Conservation (phyloP, 2,113 vertebrate species). For the Bufo gargarizans region DNA sequence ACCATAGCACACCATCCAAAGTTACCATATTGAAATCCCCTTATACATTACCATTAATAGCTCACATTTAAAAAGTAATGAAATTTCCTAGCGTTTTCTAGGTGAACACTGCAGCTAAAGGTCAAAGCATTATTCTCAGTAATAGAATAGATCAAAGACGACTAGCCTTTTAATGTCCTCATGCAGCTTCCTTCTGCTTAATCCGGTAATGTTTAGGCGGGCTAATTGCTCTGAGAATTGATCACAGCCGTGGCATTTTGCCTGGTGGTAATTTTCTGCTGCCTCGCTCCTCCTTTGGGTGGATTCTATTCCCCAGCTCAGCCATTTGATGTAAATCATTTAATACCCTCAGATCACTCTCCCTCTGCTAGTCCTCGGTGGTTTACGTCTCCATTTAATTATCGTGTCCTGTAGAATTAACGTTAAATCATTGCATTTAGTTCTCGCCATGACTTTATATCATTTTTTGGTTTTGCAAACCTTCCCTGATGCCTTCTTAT, state of each 20-base stretch:
- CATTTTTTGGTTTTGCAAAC: not conserved
- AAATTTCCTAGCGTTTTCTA: not conserved
- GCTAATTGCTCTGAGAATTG: conserved; percentile 43
- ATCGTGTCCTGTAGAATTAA: conserved; percentile 52
- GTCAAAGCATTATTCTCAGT: conserved; percentile 13
- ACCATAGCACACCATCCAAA: no score
- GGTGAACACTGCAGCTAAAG: not conserved
- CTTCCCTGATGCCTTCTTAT: conserved; percentile 34
- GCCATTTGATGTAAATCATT: conserved; percentile 55
- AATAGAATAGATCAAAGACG: not conserved
- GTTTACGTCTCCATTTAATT: conserved; percentile 50
- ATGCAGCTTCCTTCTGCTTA: not conserved
- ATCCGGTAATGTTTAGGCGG: conserved; percentile 17
- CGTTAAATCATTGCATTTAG: conserved; percentile 22
- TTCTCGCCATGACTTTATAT: conserved; percentile 22
- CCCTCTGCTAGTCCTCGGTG: conserved; percentile 37
- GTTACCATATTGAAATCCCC: not conserved
- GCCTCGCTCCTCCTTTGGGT: conserved; percentile 25
- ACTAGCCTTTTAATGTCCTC: not conserved
- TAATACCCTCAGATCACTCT: conserved; percentile 40
- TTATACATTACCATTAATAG: not conserved
- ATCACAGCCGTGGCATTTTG: conserved; percentile 52
- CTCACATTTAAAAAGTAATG: not conserved
- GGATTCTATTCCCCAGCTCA: conserved; percentile 42
- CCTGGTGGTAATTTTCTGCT: conserved; percentile 44